These are phyloP conservation scores for Myioborus miniatus DNA, from an alignment of 2,797 vertebrate genomes.

Conservation along the genomic window DNA sequence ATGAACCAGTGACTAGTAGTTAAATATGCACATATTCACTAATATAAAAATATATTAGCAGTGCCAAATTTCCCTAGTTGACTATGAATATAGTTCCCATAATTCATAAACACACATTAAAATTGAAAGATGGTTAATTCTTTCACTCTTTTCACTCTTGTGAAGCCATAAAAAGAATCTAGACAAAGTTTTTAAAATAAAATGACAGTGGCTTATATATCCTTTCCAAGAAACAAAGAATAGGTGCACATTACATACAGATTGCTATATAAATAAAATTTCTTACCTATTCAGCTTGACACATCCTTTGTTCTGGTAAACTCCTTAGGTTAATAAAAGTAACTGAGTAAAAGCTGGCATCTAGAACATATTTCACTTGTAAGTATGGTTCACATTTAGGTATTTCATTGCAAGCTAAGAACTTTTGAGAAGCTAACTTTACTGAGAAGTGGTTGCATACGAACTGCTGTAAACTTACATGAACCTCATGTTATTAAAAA, in stretches of 20 bases:
- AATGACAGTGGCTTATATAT: neutral
- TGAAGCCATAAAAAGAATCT: neutral
- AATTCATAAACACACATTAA: neutral
- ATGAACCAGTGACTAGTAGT: neutral
- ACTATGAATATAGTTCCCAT: neutral
- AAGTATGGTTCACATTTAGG: conserved; percentile 41
- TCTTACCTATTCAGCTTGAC: conserved; percentile 71
- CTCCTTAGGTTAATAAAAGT: conserved; percentile 59
- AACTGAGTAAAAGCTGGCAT: conserved; percentile 53
- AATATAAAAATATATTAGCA: conserved; percentile 8
- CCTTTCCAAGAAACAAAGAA: conserved; percentile 14
- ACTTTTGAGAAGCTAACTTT: conserved; percentile 34
- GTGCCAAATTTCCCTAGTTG: neutral
- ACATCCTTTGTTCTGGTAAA: conserved; percentile 51
- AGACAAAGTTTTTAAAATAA: neutral
- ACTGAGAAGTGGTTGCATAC: conserved; percentile 11
- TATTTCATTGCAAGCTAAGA: conserved; percentile 44
- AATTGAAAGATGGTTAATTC: neutral
- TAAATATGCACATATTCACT: neutral
- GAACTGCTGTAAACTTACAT: conserved; percentile 31
- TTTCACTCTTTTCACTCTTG: neutral
- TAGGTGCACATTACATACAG: neutral
- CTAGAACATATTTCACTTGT: conserved; percentile 53
- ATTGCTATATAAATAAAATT: conserved; percentile 34
- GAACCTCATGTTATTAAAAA: neutral